Conservation (phyloP, 2,888 invertebrate species). For the Zaprionus bogoriensis region DNA sequence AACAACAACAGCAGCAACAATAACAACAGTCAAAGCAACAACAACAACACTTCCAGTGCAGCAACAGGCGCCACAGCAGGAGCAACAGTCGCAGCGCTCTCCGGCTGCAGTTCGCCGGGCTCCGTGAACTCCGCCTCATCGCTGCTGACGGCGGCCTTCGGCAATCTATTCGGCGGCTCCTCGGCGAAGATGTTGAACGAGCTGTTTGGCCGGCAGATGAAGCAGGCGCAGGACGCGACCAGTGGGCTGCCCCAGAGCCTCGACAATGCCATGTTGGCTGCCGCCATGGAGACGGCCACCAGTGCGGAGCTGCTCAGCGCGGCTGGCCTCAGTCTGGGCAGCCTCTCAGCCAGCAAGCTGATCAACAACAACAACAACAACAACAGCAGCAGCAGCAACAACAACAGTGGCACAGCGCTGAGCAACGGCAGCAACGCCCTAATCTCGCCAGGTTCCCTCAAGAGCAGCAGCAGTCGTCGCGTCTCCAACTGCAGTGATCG, state of each 20-base stretch:
- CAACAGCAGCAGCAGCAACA: slow-evolving; percentile 48
- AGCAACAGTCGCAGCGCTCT: slow-evolving; percentile 43
- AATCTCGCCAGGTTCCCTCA: slow-evolving; percentile 58
- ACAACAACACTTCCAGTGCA: slow-evolving; percentile 14
- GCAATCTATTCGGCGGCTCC: slow-evolving; percentile 88
- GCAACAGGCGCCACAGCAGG: slow-evolving; percentile 28
- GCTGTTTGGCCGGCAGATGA: slow-evolving; percentile 91
- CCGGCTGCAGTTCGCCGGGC: slow-evolving; percentile 58
- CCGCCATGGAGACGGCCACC: slow-evolving; percentile 82
- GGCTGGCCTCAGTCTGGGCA: slow-evolving; percentile 63
- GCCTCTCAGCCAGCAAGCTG: slow-evolving; percentile 73
- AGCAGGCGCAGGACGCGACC: slow-evolving; percentile 87
- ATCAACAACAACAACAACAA: slow-evolving; percentile 73
- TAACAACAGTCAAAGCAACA: slow-evolving; percentile 22
- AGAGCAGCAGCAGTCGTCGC: slow-evolving; percentile 63
- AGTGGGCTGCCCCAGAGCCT: slow-evolving; percentile 83
- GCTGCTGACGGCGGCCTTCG: slow-evolving; percentile 77
- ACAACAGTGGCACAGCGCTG: slow-evolving; percentile 20
- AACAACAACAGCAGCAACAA: slow-evolving; percentile 28
- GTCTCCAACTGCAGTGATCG: slow-evolving; percentile 80
- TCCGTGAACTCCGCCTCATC: slow-evolving; percentile 69
- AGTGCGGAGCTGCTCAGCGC: slow-evolving; percentile 83
- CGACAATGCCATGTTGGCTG: slow-evolving; percentile 83
- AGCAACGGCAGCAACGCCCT: slow-evolving; percentile 49
- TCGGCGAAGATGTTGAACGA: slow-evolving; percentile 96